Evolutionary conservation across 2,888 invertebrate genomes (phyloP).

Genomic region (Pheosia tremula): DNA sequence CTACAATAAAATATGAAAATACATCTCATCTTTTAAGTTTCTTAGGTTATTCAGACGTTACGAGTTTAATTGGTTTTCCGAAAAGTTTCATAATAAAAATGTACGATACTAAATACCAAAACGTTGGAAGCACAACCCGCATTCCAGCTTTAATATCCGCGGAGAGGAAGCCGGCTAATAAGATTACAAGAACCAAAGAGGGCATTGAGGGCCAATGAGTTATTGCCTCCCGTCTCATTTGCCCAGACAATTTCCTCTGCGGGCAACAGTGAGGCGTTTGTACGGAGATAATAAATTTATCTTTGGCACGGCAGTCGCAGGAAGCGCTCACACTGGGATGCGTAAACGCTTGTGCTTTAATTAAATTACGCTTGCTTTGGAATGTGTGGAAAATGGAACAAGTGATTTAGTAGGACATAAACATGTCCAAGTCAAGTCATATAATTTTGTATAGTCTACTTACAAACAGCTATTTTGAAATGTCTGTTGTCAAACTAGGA

Average conservation of each 20-base stretch:
- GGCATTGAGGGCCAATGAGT: conserved; percentile 67
- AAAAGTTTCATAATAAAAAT: conserved; percentile 9
- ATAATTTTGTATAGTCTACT: no score
- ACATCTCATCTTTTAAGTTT: no score
- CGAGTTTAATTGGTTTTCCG: no score
- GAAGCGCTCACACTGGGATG: conserved; percentile 3
- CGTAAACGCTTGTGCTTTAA: conserved; percentile 6
- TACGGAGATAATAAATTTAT: conserved; percentile 68
- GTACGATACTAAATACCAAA: conserved; percentile 22
- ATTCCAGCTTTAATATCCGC: conserved; percentile 47
- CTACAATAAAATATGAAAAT: no score
- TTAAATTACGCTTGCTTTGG: background rate
- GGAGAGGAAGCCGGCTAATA: conserved; percentile 56
- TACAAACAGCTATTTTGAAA: no score
- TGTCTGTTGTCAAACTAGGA: no score
- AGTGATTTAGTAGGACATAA: background rate
- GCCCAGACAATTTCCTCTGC: conserved; percentile 77
- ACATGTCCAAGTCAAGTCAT: background rate
- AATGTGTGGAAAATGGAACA: background rate
- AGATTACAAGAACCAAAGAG: conserved; percentile 64
- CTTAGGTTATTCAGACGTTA: no score
- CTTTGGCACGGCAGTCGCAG: conserved; percentile 37
- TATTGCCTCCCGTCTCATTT: conserved; percentile 73
- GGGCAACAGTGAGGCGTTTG: conserved; percentile 68
- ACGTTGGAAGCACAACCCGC: conserved; percentile 31